Percentiles rank a stretch among this genome's conserved stretches.
phyloP scores from a whole-genome alignment of 2,113 vertebrate genomes.

The Mirounga angustirostris region DNA sequence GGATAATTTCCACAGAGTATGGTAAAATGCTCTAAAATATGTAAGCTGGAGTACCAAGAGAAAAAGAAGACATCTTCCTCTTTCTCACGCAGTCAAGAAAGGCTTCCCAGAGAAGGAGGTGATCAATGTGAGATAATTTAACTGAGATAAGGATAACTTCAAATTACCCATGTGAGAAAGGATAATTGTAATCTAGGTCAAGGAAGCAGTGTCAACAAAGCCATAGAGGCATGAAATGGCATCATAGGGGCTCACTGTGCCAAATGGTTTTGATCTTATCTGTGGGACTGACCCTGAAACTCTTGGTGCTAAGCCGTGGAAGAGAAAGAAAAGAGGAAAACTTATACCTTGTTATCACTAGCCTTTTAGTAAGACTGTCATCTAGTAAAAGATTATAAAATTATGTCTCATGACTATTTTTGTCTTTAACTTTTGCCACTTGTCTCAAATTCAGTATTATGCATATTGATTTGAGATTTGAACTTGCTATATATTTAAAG shows the following conservation, averaged over 20 bases:
- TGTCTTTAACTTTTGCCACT: not conserved
- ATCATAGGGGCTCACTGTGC: not conserved
- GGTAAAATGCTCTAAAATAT: not conserved
- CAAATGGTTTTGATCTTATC: not conserved
- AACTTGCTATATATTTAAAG: constrained; percentile 1
- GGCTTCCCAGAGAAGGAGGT: not conserved
- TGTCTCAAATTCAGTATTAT: not conserved
- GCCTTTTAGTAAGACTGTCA: not conserved
- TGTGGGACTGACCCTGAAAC: constrained; percentile 10
- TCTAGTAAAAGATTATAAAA: constrained; percentile 2
- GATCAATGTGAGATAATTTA: not conserved
- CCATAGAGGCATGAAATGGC: not conserved
- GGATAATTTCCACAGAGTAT: not conserved
- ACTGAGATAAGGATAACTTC: not conserved
- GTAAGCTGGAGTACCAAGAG: not conserved
- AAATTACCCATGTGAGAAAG: not conserved
- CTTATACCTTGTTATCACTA: not conserved
- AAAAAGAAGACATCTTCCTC: not conserved
- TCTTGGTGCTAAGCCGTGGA: not conserved
- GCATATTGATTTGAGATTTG: constrained; percentile 56
- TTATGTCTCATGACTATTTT: constrained; percentile 8
- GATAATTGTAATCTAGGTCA: not conserved
- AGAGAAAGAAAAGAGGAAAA: constrained; percentile 18
- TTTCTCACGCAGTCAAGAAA: not conserved
- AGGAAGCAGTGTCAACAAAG: not conserved